Percentiles rank a stretch among this genome's conserved stretches.
Conservation (phyloP, 2,113 vertebrate species). For the Thomomys bottae region DNA sequence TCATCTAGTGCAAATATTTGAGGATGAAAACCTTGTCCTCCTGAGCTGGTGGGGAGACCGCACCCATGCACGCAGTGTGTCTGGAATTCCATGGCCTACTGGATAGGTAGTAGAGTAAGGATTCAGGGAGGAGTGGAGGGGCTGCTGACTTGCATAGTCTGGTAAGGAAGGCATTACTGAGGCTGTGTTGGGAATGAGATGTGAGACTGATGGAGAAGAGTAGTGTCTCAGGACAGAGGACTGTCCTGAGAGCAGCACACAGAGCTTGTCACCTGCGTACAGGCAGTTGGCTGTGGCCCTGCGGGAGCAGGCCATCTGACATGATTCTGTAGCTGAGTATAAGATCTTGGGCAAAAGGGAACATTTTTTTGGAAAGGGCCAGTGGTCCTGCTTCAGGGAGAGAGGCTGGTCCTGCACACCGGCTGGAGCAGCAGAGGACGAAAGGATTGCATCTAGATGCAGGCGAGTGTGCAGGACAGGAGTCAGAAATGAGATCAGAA, state of each 20-base stretch:
- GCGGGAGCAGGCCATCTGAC: accelerated
- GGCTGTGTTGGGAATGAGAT: background rate
- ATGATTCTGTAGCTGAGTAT: accelerated
- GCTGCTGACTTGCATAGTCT: background rate
- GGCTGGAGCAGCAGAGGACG: background rate
- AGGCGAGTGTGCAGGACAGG: background rate
- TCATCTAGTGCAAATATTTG: too few species aligned
- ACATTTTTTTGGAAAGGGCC: background rate
- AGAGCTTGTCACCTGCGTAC: background rate
- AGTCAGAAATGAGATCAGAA: too few species aligned
- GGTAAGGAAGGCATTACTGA: background rate
- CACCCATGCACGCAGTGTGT: too few species aligned
- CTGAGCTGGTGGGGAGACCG: too few species aligned
- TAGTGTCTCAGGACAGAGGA: accelerated
- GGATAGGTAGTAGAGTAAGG: too few species aligned
- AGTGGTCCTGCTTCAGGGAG: background rate
- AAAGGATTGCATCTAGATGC: background rate
- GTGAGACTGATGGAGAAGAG: background rate
- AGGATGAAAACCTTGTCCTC: too few species aligned
- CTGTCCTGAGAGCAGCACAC: background rate
- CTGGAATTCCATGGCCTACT: too few species aligned
- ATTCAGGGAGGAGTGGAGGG: background rate
- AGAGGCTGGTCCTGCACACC: background rate
- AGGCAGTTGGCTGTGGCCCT: background rate
- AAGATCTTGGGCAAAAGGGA: background rate